Percentiles rank a stretch among this genome's conserved stretches.
Evolutionary conservation across 2,113 vertebrate species (phyloP).

Genomic region (Megalops atlanticus): DNA sequence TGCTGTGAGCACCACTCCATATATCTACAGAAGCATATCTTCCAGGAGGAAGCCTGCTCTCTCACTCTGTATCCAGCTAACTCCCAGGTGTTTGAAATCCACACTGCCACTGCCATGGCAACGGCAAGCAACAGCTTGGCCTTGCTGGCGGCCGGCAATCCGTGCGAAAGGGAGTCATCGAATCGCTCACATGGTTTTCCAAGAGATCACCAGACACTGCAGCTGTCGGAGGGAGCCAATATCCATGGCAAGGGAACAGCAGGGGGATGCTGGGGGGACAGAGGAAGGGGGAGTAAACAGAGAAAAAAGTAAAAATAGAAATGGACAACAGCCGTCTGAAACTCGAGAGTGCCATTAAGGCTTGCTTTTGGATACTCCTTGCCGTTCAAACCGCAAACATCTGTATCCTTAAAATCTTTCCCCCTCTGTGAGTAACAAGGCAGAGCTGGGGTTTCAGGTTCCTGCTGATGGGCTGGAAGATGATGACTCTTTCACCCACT

Average conservation of each 20-base stretch:
- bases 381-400: constrained; percentile 37
- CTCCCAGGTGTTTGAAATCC: constrained; percentile 49
- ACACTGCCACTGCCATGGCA: constrained; percentile 73
- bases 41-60: not conserved
- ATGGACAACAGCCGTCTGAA: constrained; percentile 34
- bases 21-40: too few relatives aligned
- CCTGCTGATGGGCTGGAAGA: too few relatives aligned
- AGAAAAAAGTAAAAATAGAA: constrained; percentile 47
- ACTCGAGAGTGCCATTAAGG: constrained; percentile 37
- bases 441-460: not conserved
- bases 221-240: constrained; percentile 1
- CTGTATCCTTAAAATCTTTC: not conserved
- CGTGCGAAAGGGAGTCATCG: constrained; percentile 40
- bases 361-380: constrained; percentile 50
- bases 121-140: constrained; percentile 63
- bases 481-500: too few relatives aligned
- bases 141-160: constrained; percentile 48
- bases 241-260: not conserved
- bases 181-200: constrained; percentile 22
- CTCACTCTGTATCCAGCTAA: constrained; percentile 40
- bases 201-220: constrained; percentile 35
- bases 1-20: not conserved
- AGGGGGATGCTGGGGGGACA: not conserved
- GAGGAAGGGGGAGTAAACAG: constrained; percentile 5
- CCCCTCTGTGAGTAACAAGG: not conserved